Base-by-base conservation (phyloP, 1,140 invertebrate species). In the Metopolophium dirhodum region DNA sequence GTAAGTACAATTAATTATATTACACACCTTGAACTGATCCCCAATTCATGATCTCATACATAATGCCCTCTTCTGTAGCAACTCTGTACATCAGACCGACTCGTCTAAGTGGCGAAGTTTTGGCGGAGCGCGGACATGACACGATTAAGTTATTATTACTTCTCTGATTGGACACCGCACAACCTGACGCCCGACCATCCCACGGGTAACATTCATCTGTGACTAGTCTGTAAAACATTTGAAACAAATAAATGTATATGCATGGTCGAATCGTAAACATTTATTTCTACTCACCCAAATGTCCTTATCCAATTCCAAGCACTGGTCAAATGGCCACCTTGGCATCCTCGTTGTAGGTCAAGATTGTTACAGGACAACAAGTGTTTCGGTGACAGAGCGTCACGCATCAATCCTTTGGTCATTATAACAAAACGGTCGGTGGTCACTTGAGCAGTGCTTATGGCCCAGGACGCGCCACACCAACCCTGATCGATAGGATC, bases 391-490 rank as follows among this genome's bases (percentile, higher is more conserved):
- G 98, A 98, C 8, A 99, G 95, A 26, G 96, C 94, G 0, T 97
- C 96, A 2, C 95, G 95, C 94, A 98, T 97, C 20, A 95, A 95
- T 7, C 98, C 98, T 94, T 97, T 96, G 22, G 97, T 98, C 95
- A 98, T 97, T 91, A 99, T 97, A 8, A 97, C 97, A 94, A 96
- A 97, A 94, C 97, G 96, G 94, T 98, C 97, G 85, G 97, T 97
- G 91, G 97, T 97, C n/a, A 98, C 96, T 7, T 96, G 96, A 30
- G 97, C 97, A 0, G 98, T 98, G 0, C 98, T 98, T 54, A 99
- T 96, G 1, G 98, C 98, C 98, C 98, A 99, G 2, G 98, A 99
- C 0, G 98, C 96, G 2, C 97, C 98, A 95, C 98, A 98, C 97
- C 98, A 98, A 83, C 94, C 93, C 97, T 99, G 99, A 95, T 99